Percentiles rank a stretch among this genome's conserved stretches.
These are phyloP conservation scores for Mythimna ferrago DNA, from an alignment of 2,888 invertebrate species.

Conservation along the genomic window DNA sequence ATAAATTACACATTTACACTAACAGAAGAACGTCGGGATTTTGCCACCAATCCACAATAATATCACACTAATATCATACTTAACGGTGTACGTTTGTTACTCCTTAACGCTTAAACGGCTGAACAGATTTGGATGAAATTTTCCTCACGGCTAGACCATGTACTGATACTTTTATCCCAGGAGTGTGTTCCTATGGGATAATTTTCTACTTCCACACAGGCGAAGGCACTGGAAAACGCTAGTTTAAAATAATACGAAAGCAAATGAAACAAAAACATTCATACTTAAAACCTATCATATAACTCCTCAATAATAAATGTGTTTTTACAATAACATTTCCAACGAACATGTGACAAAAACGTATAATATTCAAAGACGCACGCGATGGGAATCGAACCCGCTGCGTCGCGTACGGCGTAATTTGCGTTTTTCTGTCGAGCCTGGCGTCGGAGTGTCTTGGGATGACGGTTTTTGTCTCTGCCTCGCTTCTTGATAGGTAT, in stretches of 20 bases:
- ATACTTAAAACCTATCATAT: not conserved
- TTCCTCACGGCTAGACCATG: too few species aligned
- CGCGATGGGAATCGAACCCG: conserved; percentile 85
- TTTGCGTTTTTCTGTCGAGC: conserved; percentile 85
- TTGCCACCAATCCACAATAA: too few species aligned
- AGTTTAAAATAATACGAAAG: not conserved
- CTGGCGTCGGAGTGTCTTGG: conserved; percentile 83
- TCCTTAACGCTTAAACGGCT: too few species aligned
- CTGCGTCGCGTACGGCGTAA: conserved; percentile 80
- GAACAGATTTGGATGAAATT: too few species aligned
- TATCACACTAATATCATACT: too few species aligned
- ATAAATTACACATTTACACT: too few species aligned
- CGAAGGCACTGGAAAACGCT: too few species aligned
- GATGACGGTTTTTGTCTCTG: conserved; percentile 74
- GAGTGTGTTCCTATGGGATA: too few species aligned
- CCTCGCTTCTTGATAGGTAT: conserved; percentile 75
- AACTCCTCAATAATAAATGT: conserved; percentile 40
- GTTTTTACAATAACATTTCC: conserved; percentile 45
- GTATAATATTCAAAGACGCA: conserved; percentile 72
- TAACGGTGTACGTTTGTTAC: too few species aligned
- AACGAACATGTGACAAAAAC: conserved; percentile 53
- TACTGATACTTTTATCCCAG: too few species aligned
- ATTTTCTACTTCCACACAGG: too few species aligned
- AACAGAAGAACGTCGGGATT: too few species aligned
- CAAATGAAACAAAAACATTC: not conserved